Percentiles rank a stretch among this genome's conserved stretches.
These are phyloP conservation scores for Ageneiosus marmoratus DNA, from an alignment of 2,113 vertebrate species.

Conservation along the genomic window DNA sequence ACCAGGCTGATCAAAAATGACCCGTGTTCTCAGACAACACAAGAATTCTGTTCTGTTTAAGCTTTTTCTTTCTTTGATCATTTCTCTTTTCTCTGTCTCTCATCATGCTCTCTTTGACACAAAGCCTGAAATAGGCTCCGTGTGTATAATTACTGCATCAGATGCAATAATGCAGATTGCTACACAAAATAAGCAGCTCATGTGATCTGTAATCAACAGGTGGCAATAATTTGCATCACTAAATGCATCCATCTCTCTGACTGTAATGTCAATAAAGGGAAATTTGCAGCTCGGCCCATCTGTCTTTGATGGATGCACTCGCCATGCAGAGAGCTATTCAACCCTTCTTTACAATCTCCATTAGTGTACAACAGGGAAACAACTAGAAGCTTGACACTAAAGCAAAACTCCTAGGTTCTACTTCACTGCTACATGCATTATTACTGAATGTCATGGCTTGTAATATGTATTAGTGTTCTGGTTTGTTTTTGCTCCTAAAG, in stretches of 20 bases:
- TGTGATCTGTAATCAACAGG: not conserved
- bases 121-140: slow-evolving; percentile 7
- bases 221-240: not conserved
- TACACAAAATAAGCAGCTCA: not conserved
- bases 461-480: not conserved
- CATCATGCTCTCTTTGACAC: not conserved
- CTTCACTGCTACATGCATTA: not conserved
- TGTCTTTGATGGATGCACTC: slow-evolving; percentile 20
- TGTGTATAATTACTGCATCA: not conserved
- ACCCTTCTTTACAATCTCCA: not conserved
- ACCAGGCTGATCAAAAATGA: not conserved
- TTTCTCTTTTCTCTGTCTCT: not conserved
- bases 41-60: not conserved
- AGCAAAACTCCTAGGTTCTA: not conserved
- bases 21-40: not conserved
- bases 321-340: slow-evolving; percentile 12
- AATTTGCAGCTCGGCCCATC: not conserved
- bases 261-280: not conserved
- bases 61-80: not conserved
- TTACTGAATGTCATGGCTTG: not conserved
- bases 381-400: not conserved
- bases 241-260: not conserved
- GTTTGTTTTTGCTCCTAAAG: not conserved
- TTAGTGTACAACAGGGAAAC: not conserved
- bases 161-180: not conserved